Conservation (phyloP, 2,888 invertebrate genomes). For the Spisula solida region DNA sequence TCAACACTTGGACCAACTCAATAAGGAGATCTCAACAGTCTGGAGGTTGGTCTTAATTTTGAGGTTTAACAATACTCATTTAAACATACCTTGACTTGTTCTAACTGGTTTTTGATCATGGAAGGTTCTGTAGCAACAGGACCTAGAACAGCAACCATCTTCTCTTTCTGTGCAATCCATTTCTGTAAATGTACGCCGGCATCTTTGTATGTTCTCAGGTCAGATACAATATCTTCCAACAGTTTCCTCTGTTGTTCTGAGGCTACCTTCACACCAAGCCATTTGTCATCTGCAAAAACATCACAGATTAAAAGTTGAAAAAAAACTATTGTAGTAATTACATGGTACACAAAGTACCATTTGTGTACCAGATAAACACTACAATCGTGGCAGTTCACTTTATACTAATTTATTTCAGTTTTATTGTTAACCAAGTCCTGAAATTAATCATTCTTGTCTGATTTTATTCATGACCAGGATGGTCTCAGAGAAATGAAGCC, state of each 20-base stretch:
- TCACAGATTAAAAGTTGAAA: not conserved
- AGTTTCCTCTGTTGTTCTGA: conserved; percentile 84
- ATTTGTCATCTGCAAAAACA: conserved; percentile 83
- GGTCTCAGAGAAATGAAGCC: too few relatives aligned
- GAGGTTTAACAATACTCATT: not conserved
- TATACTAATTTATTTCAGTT: too few relatives aligned
- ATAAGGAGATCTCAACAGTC: too few relatives aligned
- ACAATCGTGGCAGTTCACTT: too few relatives aligned
- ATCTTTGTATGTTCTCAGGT: conserved; percentile 97
- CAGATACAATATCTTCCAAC: conserved; percentile 90
- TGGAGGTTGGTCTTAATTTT: too few relatives aligned
- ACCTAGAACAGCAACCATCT: conserved; percentile 97
- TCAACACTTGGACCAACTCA: too few relatives aligned
- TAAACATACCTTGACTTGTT: conserved; percentile 90
- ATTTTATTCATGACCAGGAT: too few relatives aligned
- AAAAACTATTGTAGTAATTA: too few relatives aligned
- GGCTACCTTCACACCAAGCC: conserved; percentile 84
- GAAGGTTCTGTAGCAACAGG: conserved; percentile 97
- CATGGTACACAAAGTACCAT: too few relatives aligned
- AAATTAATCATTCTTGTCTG: too few relatives aligned
- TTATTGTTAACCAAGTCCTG: too few relatives aligned
- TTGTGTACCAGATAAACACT: too few relatives aligned
- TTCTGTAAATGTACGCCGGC: conserved; percentile 93
- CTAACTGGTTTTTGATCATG: conserved; percentile 98
- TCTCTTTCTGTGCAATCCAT: conserved; percentile 97